Conservation (phyloP, 23 tunicate genomes). For the Pegea sp. region DNA sequence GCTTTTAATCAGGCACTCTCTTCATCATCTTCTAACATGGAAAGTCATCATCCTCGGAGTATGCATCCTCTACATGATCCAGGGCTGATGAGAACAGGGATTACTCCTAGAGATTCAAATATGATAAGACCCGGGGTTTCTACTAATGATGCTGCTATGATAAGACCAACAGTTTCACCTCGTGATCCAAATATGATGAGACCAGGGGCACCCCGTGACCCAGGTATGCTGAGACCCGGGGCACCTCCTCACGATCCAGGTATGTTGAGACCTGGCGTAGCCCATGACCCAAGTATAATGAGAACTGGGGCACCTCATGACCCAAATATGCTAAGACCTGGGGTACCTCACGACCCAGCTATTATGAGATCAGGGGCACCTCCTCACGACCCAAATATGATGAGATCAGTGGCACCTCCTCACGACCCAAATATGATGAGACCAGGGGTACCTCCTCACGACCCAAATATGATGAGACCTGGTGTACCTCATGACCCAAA, state of each 20-base stretch:
- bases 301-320: too few species aligned
- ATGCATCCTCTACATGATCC: too few species aligned
- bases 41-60: too few species aligned
- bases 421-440: too few species aligned
- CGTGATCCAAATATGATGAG: not conserved
- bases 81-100: not conserved
- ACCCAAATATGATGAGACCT: not conserved
- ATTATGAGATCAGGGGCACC: not conserved
- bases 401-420: conserved; percentile 1
- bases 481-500: not conserved
- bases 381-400: too few species aligned
- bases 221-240: too few species aligned
- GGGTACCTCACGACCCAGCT: not conserved
- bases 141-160: too few species aligned
- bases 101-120: too few species aligned
- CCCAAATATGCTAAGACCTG: too few species aligned
- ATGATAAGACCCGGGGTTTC: not conserved
- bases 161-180: not conserved
- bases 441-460: conserved; percentile 1
- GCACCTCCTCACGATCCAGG: not conserved
- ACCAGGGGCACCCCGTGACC: not conserved
- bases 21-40: too few species aligned
- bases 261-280: not conserved
- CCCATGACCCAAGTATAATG: too few species aligned
- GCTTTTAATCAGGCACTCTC: too few species aligned